Evolutionary conservation across 2,888 invertebrate genomes (phyloP), one percentile per base, ranked within the genome.

Genomic region (Platycheirus albimanus): DNA sequence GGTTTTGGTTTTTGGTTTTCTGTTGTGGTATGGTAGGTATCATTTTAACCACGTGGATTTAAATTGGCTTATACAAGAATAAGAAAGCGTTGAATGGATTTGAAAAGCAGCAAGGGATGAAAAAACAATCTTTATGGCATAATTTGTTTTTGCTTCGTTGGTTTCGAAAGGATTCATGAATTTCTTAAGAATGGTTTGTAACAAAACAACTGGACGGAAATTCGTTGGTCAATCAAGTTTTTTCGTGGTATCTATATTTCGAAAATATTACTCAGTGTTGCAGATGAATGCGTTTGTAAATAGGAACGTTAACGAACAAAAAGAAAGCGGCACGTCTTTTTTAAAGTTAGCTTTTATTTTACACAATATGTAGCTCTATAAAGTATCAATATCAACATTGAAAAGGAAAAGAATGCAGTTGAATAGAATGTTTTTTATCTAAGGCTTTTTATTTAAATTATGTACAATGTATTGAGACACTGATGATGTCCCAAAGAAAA

Each of bases 101-200:
- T 47, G 13, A 36, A 7, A 33, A 17, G 24, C 17, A 36, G 7
- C 8, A 20, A 24, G 69, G 70, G 58, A 28, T 52, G 61, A 61
- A 66, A 61, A 66, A 66, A 61, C 17, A 51, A 66, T 56, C 49
- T 30, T 19, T 47, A 66, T 41, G 28, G 36, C 24, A 47, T 36
- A 47, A 52, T 67, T 77, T 67, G 43, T 43, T 63, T 33, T 67
- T 61, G 77, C 67, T 71, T 47, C 52, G n/a, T 10, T 63, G 72
- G 33, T 0, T 72, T 63, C 67, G 54, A 83, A 83, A 15, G 36
- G 77, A 70, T 51, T 56, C 30, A n/a, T n/a, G n/a, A n/a, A n/a
- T n/a, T n/a, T n/a, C n/a, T n/a, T 33, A 7, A 33, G 30, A 8
- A 33, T 8, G 3, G 7, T 3, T 24, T 24, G 24, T 24, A 24